Evolutionary conservation across 1,140 invertebrate species (phyloP).

Genomic region (Subanguina moxae): DNA sequence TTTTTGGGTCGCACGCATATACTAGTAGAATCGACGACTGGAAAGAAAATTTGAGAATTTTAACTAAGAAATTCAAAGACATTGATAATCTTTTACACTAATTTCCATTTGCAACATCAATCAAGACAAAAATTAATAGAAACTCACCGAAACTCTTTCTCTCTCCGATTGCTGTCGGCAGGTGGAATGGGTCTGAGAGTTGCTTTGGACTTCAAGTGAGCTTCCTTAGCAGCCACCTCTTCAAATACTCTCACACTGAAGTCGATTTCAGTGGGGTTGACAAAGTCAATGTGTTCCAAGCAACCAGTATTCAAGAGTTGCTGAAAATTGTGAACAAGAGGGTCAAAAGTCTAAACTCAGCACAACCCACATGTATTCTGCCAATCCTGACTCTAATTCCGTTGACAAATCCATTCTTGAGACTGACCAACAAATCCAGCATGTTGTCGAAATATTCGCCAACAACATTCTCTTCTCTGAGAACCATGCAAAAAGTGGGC

Average conservation of each 20-base stretch:
- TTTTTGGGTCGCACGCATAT: too few relatives aligned
- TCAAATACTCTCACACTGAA: slow-evolving; percentile 49
- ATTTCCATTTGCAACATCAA: too few relatives aligned
- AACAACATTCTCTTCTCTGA: slow-evolving; percentile 82
- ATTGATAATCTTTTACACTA: too few relatives aligned
- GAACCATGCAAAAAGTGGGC: slow-evolving; percentile 90
- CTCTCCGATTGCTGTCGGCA: slow-evolving; percentile 25
- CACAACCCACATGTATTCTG: slow-evolving; percentile 76
- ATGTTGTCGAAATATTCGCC: slow-evolving; percentile 95
- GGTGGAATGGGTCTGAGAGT: slow-evolving; percentile 34
- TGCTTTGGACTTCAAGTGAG: slow-evolving; percentile 43
- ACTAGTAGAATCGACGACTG: too few relatives aligned
- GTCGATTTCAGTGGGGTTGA: slow-evolving; percentile 49
- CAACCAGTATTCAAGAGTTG: slow-evolving; percentile 58
- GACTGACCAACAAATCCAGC: slow-evolving; percentile 88
- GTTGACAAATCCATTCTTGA: slow-evolving; percentile 92
- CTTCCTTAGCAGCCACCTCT: slow-evolving; percentile 43
- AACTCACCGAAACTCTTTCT: slow-evolving; percentile 9
- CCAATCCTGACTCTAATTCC: slow-evolving; percentile 89
- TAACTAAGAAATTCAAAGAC: too few relatives aligned
- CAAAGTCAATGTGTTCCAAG: slow-evolving; percentile 57
- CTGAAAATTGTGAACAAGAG: slow-evolving; percentile 30
- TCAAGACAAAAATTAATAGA: too few relatives aligned
- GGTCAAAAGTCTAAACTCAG: neutral
- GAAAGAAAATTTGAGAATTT: too few relatives aligned